These are phyloP conservation scores for Melanchra persicariae DNA, from an alignment of 2,888 invertebrate species.

Conservation along the genomic window DNA sequence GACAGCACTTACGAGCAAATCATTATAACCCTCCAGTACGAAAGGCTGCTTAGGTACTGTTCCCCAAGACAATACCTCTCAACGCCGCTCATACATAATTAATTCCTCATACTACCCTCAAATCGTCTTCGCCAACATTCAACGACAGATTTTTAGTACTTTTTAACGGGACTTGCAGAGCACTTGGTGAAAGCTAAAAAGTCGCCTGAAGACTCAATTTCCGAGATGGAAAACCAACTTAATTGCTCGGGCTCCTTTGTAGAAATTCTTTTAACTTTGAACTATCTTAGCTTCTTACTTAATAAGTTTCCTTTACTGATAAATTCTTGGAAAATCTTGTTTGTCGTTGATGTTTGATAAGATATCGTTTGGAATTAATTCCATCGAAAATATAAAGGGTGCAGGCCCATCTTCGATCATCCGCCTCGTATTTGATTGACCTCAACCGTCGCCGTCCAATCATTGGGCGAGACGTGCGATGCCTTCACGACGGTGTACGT, in stretches of 20 bases:
- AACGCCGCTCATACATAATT: constrained; percentile 51
- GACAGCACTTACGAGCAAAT: constrained; percentile 32
- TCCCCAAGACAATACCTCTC: constrained; percentile 37
- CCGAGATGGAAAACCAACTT: constrained; percentile 58
- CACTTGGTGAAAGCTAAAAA: constrained; percentile 49
- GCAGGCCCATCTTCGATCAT: constrained; percentile 10
- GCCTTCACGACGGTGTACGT: constrained; percentile 32
- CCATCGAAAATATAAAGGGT: constrained; percentile 5
- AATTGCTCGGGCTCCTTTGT: constrained; percentile 46
- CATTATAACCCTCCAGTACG: constrained; percentile 13
- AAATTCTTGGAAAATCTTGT: constrained; percentile 3
- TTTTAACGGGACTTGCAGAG: constrained; percentile 51
- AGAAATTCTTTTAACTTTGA: constrained; percentile 46
- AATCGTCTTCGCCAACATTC: constrained; percentile 46
- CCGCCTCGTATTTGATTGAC: constrained; percentile 22
- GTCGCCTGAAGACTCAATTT: constrained; percentile 56
- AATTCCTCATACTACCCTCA: constrained; percentile 41
- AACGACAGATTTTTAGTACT: constrained; percentile 53
- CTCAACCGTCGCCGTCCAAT: constrained; percentile 38
- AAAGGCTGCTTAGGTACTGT: constrained; percentile 23
- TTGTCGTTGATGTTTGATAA: constrained; percentile 15
- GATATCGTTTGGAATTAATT: constrained; percentile 14
- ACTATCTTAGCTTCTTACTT: constrained; percentile 46
- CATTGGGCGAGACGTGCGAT: constrained; percentile 31
- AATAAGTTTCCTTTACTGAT: constrained; percentile 35